Base-by-base conservation (phyloP, 2,797 vertebrate genomes). In the Garrulus glandarius region DNA sequence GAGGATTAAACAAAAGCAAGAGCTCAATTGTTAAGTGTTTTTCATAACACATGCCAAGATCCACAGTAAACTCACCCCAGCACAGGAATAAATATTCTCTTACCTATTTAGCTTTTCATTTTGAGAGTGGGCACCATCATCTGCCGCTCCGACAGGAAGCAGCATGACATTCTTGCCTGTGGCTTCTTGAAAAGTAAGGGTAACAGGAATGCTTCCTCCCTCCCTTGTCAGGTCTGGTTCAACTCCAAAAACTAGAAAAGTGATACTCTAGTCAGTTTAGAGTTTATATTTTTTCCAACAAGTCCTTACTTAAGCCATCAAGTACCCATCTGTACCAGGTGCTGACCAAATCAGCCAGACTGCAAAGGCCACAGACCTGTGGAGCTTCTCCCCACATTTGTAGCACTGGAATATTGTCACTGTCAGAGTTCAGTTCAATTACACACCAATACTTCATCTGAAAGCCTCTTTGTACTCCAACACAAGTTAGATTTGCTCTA, bases 91-190 rank as follows among this genome's bases (percentile, higher is more conserved):
- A 29, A 4, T 21, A 27, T 30, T 79, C 10, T 52, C 77, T 89
- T 96, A 99, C 99, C 99, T 98, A 97, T 99, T 99, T 78, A 99
- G 61, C 92, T 99, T 99, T 88, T 99, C 99, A 36, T 99, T 99
- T 97, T 99, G 99, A 19, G 99, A 99, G 96, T 99, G 99, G 39
- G 99, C 99, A 2, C 99, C 99, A 9, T 99, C 99, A 34, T 99
- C 99, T 4, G 99, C 98, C 17, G 99, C 99, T 29, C 99, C 99
- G 26, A 99, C 77, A 9, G 99, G 99, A 76, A 99, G 98, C 75
- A 99, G 97, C 99, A 99, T 99, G 71, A 99, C 99, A 12, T 99
- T 99, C 68, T 98, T 98, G 61, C 99, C 99, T 1, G 99, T 99
- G 71, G 99, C 99, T 97, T 99, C 99, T 97, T 99, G 99, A 96